Evolutionary conservation across 1,140 invertebrate genomes (phyloP), one percentile per base, ranked within the genome.

Genomic region (Lepidurus arcticus): DNA sequence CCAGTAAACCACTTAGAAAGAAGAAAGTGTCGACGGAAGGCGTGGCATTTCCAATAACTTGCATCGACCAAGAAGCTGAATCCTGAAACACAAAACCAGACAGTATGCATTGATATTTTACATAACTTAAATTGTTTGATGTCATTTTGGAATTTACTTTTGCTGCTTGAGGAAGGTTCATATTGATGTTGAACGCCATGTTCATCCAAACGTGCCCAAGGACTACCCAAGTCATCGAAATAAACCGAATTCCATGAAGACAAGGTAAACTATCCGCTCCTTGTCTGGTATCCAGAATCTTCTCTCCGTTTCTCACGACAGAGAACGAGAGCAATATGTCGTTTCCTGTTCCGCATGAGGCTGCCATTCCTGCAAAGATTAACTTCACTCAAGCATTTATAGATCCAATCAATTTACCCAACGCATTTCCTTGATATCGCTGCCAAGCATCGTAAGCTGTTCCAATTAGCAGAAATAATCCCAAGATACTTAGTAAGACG

Each of bases 21-120:
- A 97, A 97, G 85, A 96, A 97, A 0, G 94, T 94, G 83, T 96
- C 94, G 0, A 97, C 95, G 80, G 94, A 94, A 84, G 94, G 94
- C 0, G 93, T 90, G 0, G 92, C 94, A 84, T 95, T 96, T 13
- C 91, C 90, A 44, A 95, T 90, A 0, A 92, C 91, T 85, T 94
- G 92, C 82, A 93, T 94, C 79, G 92, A 87, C 84, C 94, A 91
- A 81, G 92, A 90, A 82, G 92, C 91, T 11, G 0, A 47, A 47
- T 47, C 45, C 45, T 47, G 16, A 16, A 47, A 10, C 5, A 16
- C 7, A 47, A 47, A 16, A 0, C 45, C 10, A 47, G 16, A 2
- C 45, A 3, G 45, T 47, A 47, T 11, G 44, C 10, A 7, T 11
- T 16, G 13, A 9, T 13, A 53, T 13, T 13, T 73, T 34, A 34